Base-by-base conservation (phyloP, 1,140 invertebrate species). In the Drosophila sturtevanti region DNA sequence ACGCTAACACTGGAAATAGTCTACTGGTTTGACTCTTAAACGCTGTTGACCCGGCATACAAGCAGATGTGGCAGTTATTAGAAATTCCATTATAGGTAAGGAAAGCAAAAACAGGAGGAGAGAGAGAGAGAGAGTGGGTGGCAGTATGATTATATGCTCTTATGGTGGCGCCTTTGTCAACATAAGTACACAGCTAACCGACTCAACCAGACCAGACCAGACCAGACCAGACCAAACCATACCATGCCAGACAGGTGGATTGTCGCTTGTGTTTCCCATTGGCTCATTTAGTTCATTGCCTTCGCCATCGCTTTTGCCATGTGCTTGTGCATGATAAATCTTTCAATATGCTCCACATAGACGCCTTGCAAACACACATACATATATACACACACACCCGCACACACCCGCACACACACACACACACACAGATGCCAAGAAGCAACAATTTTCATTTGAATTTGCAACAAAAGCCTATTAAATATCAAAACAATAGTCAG, bases 21-120 rank as follows among this genome's bases (percentile, higher is more conserved):
- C 31, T 60, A 60, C 34, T 12, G 38, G 31, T 27, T 73, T 70
- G 51, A 52, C 38, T 55, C 61, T 51, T 77, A 79, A 87, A 76
- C 67, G 71, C 64, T 86, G 79, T 76, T 75, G 84, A 87, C 77
- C 79, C 59, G 70, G 63, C 73, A 56, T 55, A 56, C 62, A 67
- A 63, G 31, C 48, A 71, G 60, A 56, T 72, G 56, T 66, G 67
- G 63, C 70, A 67, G 66, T 84, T 89, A 89, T 89, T 89, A 89
- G 79, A 89, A 89, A 89, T 89, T 89, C 84, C 79, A 89, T 89
- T 89, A 89, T 84, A 79, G 63, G 67, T 79, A 79, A 70, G 64
- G 63, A 61, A 70, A 31, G 27, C 3, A 31, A 61, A 70, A 31
- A 6, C 3, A 31, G 27, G 3, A 6, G 71, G 79, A 48, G 38